A percentile compares a stretch with the other conserved stretches of the same genome.
These are phyloP conservation scores for Dicrurus megarhynchus DNA, from an alignment of 2,113 vertebrate genomes.

Conservation along the genomic window DNA sequence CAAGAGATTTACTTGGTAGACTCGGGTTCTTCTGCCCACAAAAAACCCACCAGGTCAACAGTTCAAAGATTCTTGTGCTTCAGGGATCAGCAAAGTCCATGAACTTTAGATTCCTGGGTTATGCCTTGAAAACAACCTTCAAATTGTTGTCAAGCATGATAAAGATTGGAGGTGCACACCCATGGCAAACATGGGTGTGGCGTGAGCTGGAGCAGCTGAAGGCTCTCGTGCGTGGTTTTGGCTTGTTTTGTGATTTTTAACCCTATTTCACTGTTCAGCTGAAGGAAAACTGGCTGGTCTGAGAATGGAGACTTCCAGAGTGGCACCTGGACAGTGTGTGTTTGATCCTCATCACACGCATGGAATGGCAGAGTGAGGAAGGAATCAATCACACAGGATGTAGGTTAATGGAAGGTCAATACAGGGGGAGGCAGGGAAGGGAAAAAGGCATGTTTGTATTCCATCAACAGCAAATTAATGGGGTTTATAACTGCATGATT, in stretches of 20 bases:
- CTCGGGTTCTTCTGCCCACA: not conserved
- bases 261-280: not conserved
- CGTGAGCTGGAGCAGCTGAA: not conserved
- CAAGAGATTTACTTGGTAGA: not conserved
- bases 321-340: not conserved
- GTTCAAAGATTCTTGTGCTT: not conserved
- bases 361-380: not conserved
- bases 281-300: not conserved
- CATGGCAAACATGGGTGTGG: not conserved
- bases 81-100: not conserved
- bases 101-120: not conserved
- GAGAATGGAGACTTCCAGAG: not conserved
- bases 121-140: not conserved
- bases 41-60: not conserved
- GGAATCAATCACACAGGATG: not conserved
- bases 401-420: not conserved
- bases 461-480: not conserved
- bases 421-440: not conserved
- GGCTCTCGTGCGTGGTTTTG: rapidly evolving
- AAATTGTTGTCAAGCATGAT: not conserved
- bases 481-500: not conserved
- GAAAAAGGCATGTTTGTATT: not conserved
- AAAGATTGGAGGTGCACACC: not conserved
- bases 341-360: not conserved
- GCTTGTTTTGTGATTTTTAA: not conserved